A percentile compares a stretch with the other conserved stretches of the same genome.
phyloP scores from a whole-genome alignment of 2,113 vertebrate genomes.

The Poecilia latipinna region DNA sequence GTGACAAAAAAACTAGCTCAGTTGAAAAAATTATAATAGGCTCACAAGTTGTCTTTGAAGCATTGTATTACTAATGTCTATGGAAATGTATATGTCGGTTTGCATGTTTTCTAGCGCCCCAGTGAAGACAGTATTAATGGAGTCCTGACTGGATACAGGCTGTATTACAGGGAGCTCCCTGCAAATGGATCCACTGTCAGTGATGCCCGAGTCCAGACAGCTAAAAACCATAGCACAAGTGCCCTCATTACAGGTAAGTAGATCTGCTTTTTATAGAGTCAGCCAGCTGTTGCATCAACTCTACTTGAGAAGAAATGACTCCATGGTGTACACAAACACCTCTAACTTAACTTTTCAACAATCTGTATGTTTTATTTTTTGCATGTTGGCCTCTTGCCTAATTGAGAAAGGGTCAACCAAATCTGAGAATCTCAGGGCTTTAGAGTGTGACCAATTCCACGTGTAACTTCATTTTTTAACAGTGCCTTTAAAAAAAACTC shows the following conservation, averaged over 20 bases:
- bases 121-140: constrained; percentile 87
- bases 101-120: constrained; percentile 81
- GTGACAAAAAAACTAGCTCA: constrained; percentile 24
- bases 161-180: constrained; percentile 92
- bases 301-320: no score
- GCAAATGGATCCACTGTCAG: constrained; percentile 67
- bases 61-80: background rate
- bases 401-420: no score
- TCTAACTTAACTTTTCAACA: background rate
- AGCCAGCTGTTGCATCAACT: background rate
- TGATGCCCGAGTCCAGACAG: constrained; percentile 70
- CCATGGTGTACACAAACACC: background rate
- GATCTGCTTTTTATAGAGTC: background rate
- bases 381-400: no score
- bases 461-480: no score
- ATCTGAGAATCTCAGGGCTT: no score
- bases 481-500: no score
- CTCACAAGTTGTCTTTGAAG: constrained; percentile 6
- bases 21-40: constrained; percentile 1
- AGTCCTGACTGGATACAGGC: constrained; percentile 88
- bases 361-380: no score
- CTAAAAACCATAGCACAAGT: constrained; percentile 70
- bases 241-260: constrained; percentile 64
- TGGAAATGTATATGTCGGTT: constrained; percentile 9
- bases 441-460: no score